Conservation (phyloP, 1,140 invertebrate genomes). For the Cylas formicarius region DNA sequence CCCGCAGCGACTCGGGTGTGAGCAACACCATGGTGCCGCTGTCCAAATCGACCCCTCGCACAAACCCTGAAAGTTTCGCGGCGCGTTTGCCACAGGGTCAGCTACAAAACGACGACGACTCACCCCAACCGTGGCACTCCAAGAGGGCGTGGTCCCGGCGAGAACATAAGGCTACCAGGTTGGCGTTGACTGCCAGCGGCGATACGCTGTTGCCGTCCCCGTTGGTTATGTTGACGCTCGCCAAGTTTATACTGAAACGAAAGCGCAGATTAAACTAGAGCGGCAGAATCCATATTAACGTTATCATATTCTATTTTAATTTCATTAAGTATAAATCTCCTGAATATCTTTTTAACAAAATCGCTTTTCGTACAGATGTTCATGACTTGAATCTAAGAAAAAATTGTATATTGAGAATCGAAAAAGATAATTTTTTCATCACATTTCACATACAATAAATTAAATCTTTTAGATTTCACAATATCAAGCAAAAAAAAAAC, state of each 20-base stretch:
- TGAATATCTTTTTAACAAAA: too few species aligned
- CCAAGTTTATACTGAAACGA: too few species aligned
- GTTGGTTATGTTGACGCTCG: conserved; percentile 32
- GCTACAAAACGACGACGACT: conserved; percentile 13
- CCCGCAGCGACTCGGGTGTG: conserved; percentile 26
- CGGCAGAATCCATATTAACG: too few species aligned
- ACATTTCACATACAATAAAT: too few species aligned
- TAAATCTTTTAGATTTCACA: too few species aligned
- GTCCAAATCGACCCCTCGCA: conserved; percentile 31
- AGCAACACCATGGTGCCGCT: conserved; percentile 28
- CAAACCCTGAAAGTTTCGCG: conserved; percentile 30
- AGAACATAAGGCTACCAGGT: conserved; percentile 34
- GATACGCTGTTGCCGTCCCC: conserved; percentile 17
- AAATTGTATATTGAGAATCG: conserved; percentile 7
- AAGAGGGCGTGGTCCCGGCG: conserved; percentile 12
- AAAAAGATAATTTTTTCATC: background rate
- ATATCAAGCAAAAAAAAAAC: too few species aligned
- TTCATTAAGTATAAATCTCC: too few species aligned
- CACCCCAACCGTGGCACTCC: conserved; percentile 31
- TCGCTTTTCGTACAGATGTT: too few species aligned
- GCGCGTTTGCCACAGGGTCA: too few species aligned
- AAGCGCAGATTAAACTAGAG: too few species aligned
- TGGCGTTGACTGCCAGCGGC: conserved; percentile 32
- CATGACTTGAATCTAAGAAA: too few species aligned
- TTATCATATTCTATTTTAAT: too few species aligned